Evolutionary conservation across 2,113 vertebrate species (phyloP), one percentile per base, ranked within the genome.

Genomic region (Dicentrarchus labrax): DNA sequence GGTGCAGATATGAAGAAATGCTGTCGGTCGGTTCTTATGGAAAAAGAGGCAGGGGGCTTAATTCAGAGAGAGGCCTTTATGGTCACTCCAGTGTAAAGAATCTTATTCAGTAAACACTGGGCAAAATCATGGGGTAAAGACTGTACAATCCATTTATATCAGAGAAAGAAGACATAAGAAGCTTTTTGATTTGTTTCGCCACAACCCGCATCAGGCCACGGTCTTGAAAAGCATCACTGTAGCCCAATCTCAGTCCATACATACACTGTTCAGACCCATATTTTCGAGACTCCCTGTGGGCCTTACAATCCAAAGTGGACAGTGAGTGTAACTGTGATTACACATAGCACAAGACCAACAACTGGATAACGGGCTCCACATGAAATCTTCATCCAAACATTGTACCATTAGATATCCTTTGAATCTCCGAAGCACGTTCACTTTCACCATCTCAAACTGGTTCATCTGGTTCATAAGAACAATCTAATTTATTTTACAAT

Each of bases 161-260:
- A 83, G 78, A 89, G 86, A 72, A 91, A 73, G 74, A 90, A 73
- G 74, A 90, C 83, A 89, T 92, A 91, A 91, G 91, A 90, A 91
- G 92, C 93, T 94, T 92, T 92, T 85, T 88, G 88, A 94, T 93
- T 90, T 80, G 91, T 85, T 80, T 88, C 88, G 83, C 86, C 70
- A 16, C 72, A 77, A 79, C 57, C 62, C 53, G 60, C 78, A 88
- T 85, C 78, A 68, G 85, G 60, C 78, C 43, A 43, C 30, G 86
- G 81, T 86, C 73, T 80, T 11, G 51, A 91, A 73, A 83, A 84
- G 75, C 82, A 82, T 77, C 81, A 64, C 78, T 50, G 48, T 2
- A 71, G 77, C 76, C 56, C 72, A 86, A 79, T 85, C 82, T 86
- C 88, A 83, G 60, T 76, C 82, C 79, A 78, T 88, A 86, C 90